Conservation (phyloP, 2,888 invertebrate species). For the Hirtodrosophila trivittata region DNA sequence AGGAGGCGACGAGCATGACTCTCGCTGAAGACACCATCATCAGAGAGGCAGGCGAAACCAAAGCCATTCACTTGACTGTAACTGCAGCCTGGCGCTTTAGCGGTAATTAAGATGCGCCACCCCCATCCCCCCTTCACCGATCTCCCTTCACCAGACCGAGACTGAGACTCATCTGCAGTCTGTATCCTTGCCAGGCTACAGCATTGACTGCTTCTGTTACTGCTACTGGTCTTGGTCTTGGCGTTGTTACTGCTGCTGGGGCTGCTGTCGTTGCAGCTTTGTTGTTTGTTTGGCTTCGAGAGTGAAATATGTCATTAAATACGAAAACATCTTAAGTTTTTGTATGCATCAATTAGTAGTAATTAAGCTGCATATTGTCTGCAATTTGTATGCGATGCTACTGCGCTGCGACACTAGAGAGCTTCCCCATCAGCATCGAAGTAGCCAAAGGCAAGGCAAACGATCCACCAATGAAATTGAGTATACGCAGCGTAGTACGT, state of each 20-base stretch:
- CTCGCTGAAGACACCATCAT: constrained; percentile 15
- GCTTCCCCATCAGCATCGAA: constrained; percentile 36
- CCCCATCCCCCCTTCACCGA: neutral
- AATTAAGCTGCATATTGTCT: constrained; percentile 83
- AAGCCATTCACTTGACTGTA: constrained; percentile 53
- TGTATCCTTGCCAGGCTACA: constrained; percentile 64
- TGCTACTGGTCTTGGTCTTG: too few species aligned
- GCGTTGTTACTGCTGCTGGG: constrained; percentile 6
- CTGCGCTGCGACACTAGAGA: constrained; percentile 60
- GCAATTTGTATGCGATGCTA: constrained; percentile 75
- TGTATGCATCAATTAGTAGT: constrained; percentile 83
- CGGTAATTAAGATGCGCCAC: constrained; percentile 76
- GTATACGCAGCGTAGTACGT: constrained; percentile 38
- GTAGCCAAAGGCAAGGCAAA: constrained; percentile 41
- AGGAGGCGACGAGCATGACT: constrained; percentile 28
- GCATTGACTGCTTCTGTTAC: constrained; percentile 51
- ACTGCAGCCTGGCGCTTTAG: constrained; percentile 62
- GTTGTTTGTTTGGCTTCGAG: constrained; percentile 61
- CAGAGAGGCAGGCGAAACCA: constrained; percentile 29
- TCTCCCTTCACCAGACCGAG: too few species aligned
- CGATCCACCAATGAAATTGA: constrained; percentile 63
- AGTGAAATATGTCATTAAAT: constrained; percentile 80
- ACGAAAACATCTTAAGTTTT: constrained; percentile 82
- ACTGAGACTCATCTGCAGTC: constrained; percentile 13
- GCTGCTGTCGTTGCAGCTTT: constrained; percentile 47